These are phyloP conservation scores for Cricetomys ansorgei DNA, from an alignment of 2,113 vertebrate species.

Conservation along the genomic window DNA sequence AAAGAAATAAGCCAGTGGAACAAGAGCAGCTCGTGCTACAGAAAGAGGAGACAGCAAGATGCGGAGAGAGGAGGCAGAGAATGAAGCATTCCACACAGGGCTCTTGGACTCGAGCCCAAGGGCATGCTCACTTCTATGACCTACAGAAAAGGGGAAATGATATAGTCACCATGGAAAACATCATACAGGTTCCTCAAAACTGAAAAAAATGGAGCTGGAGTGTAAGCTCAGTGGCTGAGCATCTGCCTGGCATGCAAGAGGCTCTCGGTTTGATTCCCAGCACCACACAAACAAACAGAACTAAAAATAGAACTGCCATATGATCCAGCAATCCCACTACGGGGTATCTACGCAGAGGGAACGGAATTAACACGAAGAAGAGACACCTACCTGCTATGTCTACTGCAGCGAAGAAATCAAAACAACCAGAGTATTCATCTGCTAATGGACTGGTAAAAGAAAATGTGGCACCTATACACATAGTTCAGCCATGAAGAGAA, in stretches of 20 bases:
- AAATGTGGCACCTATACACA: neutral
- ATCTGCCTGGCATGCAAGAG: neutral
- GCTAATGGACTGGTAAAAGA: neutral
- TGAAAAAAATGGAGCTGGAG: neutral
- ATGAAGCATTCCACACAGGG: conserved; percentile 6
- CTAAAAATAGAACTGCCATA: neutral
- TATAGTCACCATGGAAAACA: neutral
- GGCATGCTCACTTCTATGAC: neutral
- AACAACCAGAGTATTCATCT: neutral
- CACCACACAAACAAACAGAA: neutral
- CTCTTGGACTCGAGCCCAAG: neutral
- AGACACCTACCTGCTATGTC: neutral
- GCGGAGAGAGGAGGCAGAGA: neutral
- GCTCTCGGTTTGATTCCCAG: neutral
- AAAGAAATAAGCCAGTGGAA: conserved; percentile 65
- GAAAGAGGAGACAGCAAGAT: conserved; percentile 63
- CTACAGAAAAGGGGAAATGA: neutral
- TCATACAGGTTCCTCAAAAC: neutral
- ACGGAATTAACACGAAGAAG: neutral
- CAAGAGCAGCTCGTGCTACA: conserved; percentile 32
- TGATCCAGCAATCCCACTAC: neutral
- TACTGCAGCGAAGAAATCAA: neutral
- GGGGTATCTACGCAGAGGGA: neutral
- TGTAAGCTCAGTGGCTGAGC: neutral
- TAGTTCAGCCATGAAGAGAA: neutral